Evolutionary conservation across 2,113 vertebrate genomes (phyloP), one percentile per base, ranked within the genome.

Genomic region (Oncorhynchus clarkii): DNA sequence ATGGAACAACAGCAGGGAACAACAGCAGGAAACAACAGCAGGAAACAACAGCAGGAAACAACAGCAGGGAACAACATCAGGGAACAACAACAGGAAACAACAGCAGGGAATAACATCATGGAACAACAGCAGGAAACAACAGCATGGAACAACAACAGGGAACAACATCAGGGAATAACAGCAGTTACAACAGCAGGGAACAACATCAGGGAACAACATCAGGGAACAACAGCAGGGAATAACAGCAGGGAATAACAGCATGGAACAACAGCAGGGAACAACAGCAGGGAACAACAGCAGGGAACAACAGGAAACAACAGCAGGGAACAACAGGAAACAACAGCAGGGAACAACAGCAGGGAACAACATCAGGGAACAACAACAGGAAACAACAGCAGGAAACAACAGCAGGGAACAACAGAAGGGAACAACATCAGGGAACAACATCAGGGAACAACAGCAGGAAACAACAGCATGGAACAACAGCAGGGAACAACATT

Each of bases 351-450:
- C 16, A 62, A 67, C 74, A 7, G 5, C 31, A 34, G 1, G 31
- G 5, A 34, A 6, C 5, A 34, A 72, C 60, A 48, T 64, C 24
- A 49, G 48, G 69, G 73, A 34, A 34, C 22, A 62, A 71, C 74
- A 34, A 0, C 31, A 34, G 5, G 31, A 1, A 7, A 0, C 31
- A 34, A 72, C 60, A 48, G 34, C 31, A 49, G 60, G 69, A 51
- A 34, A 34, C 22, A 62, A 71, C 74, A 48, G 73, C 31, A 49
- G 29, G 69, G 64, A 34, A 7, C 22, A 62, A 71, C 74, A 48
- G 64, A 24, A 49, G 60, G 69, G 64, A 34, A 6, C 16, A 62
- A 71, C 70, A 34, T 0, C 31, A 34, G 31, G 34, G 1, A 34
- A 34, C 6, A 34, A 72, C 48, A 49, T 34, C 31, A 49, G 48